Base-by-base conservation (phyloP, 2,797 vertebrate species). In the Spheniscus humboldti region DNA sequence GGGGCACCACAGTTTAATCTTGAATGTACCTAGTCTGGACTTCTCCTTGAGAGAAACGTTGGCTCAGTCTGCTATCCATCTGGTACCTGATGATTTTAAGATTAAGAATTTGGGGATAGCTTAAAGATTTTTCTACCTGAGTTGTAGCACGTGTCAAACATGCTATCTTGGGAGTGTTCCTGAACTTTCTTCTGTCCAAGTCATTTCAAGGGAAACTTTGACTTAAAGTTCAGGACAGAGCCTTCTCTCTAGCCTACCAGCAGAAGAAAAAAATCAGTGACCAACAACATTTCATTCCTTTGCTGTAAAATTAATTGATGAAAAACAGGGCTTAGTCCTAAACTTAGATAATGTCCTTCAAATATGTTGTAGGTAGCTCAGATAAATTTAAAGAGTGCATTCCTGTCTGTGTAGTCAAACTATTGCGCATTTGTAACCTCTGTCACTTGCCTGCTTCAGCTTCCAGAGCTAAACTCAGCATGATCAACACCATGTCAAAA, bases 401-500 rank as follows among this genome's bases (percentile, higher is more conserved):
- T 92, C 56, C 50, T 33, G 10, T 28, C 8, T 86, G 3, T 66
- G 31, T 71, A 57, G 18, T 68, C 23, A 50, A 47, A 77, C 1
- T 4, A 18, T 18, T 73, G 10, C 45, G 31, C 20, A 3, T 85
- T 77, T 52, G 23, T 97, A 91, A 97, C 47, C 19, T 93, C 60
- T 93, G 25, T 79, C 57, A 37, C 59, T 88, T 94, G 11, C 89
- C 39, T 97, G 23, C 76, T 81, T 94, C 97, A 99, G 99, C 99
- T 92, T 99, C 99, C 97, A 99, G 99, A 98, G 99, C 99, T 96
- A 99, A 99, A 98, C 99, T 99, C 98, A 99, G 98, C 97, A 99
- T 99, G 99, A 99, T 99, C 96, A 99, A 99, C 98, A 99, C 99
- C 86, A 99, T 99, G 99, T 99, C 99, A 31, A 99, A 99, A 97